Conservation (phyloP, 2,888 invertebrate genomes). For the Limenitis arthemis region DNA sequence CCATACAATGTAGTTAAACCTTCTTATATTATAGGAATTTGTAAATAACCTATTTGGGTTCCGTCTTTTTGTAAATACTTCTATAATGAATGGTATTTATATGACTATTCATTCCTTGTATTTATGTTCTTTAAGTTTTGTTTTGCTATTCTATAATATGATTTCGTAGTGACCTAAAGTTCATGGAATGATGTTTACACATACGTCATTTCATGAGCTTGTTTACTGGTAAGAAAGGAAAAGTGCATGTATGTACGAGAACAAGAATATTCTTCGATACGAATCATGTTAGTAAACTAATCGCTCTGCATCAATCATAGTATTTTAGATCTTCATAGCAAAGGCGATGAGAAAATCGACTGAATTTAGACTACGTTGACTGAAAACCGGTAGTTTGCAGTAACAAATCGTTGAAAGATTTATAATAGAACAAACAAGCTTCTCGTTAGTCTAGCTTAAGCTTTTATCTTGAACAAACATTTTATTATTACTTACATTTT, state of each 20-base stretch:
- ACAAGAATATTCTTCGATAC: conserved; percentile 16
- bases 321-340: conserved; percentile 16
- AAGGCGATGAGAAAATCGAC: conserved; percentile 16
- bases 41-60: too few species aligned
- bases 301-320: conserved; percentile 6
- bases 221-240: conserved; percentile 32
- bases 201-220: conserved; percentile 37
- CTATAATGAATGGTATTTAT: too few species aligned
- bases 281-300: conserved; percentile 10
- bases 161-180: too few species aligned
- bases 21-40: too few species aligned
- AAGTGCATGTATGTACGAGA: conserved; percentile 33
- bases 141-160: too few species aligned
- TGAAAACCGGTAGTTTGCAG: not conserved
- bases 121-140: too few species aligned
- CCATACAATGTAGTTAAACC: too few species aligned
- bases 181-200: too few species aligned
- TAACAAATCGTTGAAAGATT: not conserved
- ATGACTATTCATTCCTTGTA: too few species aligned
- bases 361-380: conserved; percentile 3
- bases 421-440: not conserved
- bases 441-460: not conserved
- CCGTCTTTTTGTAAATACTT: too few species aligned
- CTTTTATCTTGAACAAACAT: not conserved
- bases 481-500: not conserved